Conservation (phyloP, 2,113 vertebrate genomes). For the Elephantulus edwardii region DNA sequence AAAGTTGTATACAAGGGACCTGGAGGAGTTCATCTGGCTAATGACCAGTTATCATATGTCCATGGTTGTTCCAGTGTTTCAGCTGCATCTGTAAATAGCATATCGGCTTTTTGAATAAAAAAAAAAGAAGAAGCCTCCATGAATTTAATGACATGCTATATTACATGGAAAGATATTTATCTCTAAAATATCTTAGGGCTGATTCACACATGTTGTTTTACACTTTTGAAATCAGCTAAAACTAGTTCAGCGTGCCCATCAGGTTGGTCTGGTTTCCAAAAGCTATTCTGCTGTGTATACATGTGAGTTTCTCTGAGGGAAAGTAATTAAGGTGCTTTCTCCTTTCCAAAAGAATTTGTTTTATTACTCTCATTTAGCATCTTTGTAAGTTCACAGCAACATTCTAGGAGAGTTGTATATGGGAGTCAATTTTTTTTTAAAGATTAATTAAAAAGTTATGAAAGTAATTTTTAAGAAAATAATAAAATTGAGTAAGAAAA, state of each 20-base stretch:
- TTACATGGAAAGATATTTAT: background rate
- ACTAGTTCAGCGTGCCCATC: constrained; percentile 46
- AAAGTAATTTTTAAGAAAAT: constrained; percentile 27
- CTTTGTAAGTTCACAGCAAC: constrained; percentile 7
- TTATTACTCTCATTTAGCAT: constrained; percentile 1
- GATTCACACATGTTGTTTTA: constrained; percentile 51
- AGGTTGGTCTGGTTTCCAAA: constrained; percentile 18
- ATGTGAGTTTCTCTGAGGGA: background rate
- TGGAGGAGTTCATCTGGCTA: background rate
- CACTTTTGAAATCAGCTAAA: constrained; percentile 49
- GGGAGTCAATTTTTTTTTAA: background rate
- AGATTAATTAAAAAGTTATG: constrained; percentile 43
- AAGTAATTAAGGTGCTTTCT: constrained; percentile 18
- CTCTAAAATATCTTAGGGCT: constrained; percentile 51
- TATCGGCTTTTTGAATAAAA: background rate
- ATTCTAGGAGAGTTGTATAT: background rate
- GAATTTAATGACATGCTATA: background rate
- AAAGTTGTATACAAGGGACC: background rate
- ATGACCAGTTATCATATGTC: background rate
- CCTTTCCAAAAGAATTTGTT: background rate
- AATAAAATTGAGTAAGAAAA: constrained; percentile 43
- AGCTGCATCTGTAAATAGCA: constrained; percentile 13
- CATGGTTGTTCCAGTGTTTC: background rate
- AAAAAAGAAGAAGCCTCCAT: background rate
- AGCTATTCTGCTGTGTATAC: background rate